Evolutionary conservation across 1,140 invertebrate species (phyloP).

Genomic region (Zaprionus gabonicus): DNA sequence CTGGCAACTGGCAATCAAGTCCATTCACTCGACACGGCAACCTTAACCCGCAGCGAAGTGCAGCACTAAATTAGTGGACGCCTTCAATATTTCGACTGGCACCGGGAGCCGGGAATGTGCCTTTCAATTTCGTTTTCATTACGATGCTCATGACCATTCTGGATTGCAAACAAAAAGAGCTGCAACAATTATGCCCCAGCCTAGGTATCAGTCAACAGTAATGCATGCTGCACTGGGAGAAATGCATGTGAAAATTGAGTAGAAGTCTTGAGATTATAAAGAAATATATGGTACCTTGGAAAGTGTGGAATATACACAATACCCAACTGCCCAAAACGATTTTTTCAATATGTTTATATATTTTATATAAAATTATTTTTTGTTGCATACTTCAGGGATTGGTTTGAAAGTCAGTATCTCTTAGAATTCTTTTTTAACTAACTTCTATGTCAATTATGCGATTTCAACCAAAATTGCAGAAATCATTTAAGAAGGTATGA

Average conservation of each 20-base stretch:
- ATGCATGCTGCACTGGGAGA: constrained; percentile 32
- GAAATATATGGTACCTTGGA: too few relatives aligned
- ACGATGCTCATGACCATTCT: constrained; percentile 15
- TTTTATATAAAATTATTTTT: too few relatives aligned
- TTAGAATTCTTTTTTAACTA: too few relatives aligned
- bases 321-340: too few relatives aligned
- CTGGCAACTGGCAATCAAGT: constrained; percentile 62
- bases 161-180: constrained; percentile 50
- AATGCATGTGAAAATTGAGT: background rate
- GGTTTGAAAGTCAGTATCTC: too few relatives aligned
- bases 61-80: constrained; percentile 71
- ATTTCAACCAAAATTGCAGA: too few relatives aligned
- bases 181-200: constrained; percentile 58
- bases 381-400: too few relatives aligned
- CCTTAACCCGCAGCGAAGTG: constrained; percentile 37
- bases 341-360: too few relatives aligned
- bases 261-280: too few relatives aligned
- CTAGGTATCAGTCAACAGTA: constrained; percentile 60
- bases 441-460: too few relatives aligned
- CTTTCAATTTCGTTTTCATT: constrained; percentile 76
- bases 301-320: too few relatives aligned
- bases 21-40: constrained; percentile 38
- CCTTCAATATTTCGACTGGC: constrained; percentile 60
- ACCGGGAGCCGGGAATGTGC: constrained; percentile 18
- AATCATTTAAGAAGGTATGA: too few relatives aligned